A percentile compares a stretch with the other conserved stretches of the same genome.
These are phyloP conservation scores for Saguinus midas DNA, from an alignment of 2,113 vertebrate genomes.

Conservation along the genomic window DNA sequence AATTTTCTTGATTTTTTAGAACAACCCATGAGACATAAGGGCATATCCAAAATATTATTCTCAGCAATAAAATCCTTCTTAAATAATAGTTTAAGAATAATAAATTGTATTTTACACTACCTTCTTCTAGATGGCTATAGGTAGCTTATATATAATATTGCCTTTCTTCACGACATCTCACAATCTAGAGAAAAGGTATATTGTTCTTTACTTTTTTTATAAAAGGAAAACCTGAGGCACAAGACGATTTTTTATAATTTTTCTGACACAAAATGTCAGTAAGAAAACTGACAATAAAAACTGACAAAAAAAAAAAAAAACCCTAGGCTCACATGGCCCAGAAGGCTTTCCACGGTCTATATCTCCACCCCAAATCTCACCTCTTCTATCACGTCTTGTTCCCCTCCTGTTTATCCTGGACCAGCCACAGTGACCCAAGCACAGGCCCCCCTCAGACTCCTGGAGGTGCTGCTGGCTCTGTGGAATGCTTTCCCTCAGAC, in stretches of 20 bases:
- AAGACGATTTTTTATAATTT: neutral
- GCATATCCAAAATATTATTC: neutral
- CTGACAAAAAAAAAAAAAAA: neutral
- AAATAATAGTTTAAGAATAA: neutral
- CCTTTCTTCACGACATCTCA: neutral
- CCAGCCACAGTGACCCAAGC: neutral
- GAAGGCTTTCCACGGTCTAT: neutral
- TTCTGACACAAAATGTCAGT: neutral
- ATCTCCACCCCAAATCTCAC: too few species aligned
- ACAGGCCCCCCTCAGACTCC: neutral
- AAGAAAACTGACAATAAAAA: neutral
- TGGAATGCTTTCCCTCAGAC: neutral
- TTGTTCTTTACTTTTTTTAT: neutral
- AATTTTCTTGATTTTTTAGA: neutral
- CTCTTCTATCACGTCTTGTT: neutral
- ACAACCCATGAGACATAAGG: neutral
- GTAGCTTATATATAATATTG: neutral
- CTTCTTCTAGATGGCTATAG: neutral
- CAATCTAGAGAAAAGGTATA: neutral
- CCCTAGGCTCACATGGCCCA: neutral
- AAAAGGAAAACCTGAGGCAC: neutral
- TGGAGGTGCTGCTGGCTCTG: accelerated
- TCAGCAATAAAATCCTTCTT: neutral
- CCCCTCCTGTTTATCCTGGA: neutral
- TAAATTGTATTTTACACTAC: neutral